Conservation (phyloP, 2,888 invertebrate genomes). For the Conops quadrifasciatus region DNA sequence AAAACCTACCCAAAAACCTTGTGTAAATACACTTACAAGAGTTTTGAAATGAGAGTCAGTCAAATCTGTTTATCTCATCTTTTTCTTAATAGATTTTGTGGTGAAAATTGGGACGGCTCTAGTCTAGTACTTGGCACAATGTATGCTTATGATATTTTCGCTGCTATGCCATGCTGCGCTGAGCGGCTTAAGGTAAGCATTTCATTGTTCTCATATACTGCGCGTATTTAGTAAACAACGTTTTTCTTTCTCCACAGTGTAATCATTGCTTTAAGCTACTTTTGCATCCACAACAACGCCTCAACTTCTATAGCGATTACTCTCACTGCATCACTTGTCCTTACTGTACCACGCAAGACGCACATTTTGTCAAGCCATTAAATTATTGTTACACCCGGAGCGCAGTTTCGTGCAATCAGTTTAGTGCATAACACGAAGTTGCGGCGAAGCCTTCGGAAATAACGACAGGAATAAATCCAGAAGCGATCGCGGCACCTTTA, state of each 20-base stretch:
- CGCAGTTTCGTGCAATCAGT: slow-evolving; percentile 73
- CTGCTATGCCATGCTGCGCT: slow-evolving; percentile 95
- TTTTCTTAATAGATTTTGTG: slow-evolving; percentile 71
- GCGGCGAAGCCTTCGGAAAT: slow-evolving; percentile 69
- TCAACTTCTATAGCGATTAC: slow-evolving; percentile 95
- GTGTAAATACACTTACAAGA: no score
- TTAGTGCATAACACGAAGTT: slow-evolving; percentile 90
- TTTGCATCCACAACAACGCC: slow-evolving; percentile 83
- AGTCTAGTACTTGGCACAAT: slow-evolving; percentile 94
- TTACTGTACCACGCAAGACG: slow-evolving; percentile 88
- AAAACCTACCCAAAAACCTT: no score
- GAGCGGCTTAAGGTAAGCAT: slow-evolving; percentile 84
- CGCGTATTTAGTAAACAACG: background rate
- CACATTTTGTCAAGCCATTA: slow-evolving; percentile 94
- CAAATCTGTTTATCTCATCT: no score
- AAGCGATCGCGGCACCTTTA: slow-evolving; percentile 49
- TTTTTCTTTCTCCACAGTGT: slow-evolving; percentile 72
- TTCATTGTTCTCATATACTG: background rate
- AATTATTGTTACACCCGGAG: slow-evolving; percentile 83
- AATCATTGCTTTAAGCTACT: slow-evolving; percentile 91
- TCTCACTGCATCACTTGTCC: slow-evolving; percentile 91
- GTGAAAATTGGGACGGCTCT: slow-evolving; percentile 90
- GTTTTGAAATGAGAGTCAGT: no score
- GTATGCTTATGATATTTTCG: slow-evolving; percentile 98
- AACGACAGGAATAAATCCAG: slow-evolving; percentile 47